A percentile compares a stretch with the other conserved stretches of the same genome.
phyloP scores from a whole-genome alignment of 1,140 invertebrate species.

The Cydia strobilella region DNA sequence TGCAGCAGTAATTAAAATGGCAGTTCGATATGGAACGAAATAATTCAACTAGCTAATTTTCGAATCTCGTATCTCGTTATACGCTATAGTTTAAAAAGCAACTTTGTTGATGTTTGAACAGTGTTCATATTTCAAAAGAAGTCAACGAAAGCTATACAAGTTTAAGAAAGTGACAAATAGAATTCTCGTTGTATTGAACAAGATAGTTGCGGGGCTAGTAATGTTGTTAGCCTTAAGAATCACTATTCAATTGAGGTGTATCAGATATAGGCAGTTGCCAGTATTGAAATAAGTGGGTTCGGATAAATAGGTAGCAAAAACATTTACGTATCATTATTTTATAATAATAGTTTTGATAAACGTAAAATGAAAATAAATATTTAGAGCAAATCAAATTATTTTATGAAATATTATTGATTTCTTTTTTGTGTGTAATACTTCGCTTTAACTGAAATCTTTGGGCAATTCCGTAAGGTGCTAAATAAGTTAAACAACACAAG shows the following conservation, averaged over 20 bases:
- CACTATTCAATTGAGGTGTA: conserved; percentile 34
- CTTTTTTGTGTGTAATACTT: too few species aligned
- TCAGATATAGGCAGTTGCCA: conserved; percentile 10
- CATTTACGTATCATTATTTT: background rate
- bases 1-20: conserved; percentile 24
- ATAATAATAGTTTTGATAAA: background rate
- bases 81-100: background rate
- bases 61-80: background rate
- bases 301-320: background rate
- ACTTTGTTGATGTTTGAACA: background rate
- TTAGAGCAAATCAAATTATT: too few species aligned
- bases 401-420: too few species aligned
- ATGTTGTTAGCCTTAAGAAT: conserved; percentile 35
- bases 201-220: conserved; percentile 53
- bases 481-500: conserved; percentile 60
- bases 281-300: conserved; percentile 28
- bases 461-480: conserved; percentile 46
- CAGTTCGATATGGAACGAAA: conserved; percentile 29
- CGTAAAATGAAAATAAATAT: background rate
- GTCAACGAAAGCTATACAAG: background rate
- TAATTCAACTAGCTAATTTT: background rate
- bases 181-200: conserved; percentile 52
- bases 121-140: background rate
- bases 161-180: background rate
- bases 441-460: background rate